Base-by-base conservation (phyloP, 2,797 vertebrate species). In the Muscicapa comitata region DNA sequence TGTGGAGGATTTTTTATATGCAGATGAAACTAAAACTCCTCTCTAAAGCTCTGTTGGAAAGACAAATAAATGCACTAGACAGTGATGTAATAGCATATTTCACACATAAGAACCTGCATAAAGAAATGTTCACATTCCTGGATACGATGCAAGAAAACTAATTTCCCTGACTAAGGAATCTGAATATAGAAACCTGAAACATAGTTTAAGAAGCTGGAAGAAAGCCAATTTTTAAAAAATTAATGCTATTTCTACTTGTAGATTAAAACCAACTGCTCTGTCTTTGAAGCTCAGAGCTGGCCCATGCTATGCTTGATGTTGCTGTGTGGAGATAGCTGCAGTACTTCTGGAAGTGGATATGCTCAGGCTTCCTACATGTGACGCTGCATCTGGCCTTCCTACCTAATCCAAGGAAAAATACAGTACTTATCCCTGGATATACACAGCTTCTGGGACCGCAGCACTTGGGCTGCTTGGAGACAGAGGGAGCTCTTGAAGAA, bases 361-460 rank as follows among this genome's bases (percentile, higher is more conserved):
- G 43, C 37, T 35, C 18, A 55, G 40, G 13, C 5, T 65, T 38
- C 28, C 40, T 72, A 31, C 29, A 12, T 7, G 10, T 2, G 21
- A 50, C 43, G 33, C 16, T 59, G 21, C 43, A 37, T 7, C 12
- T 71, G 23, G 12, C 58, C 10, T 47, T n/a, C 11, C 28, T 14
- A 33, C 26, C 21, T 26, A 42, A 72, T 15, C 31, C 13, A 17
- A 26, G 38, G 35, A 29, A 24, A 51, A 7, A 14, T 0, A 13
- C n/a, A 72, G 28, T 10, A 21, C 28, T 33, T 24, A 29, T n/a
- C 4, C 5, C 18, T 1, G 1, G 29, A 17, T 10, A 12, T 11
- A 14, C 33, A 23, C 40, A 68, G 40, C 79, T 73, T 29, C 55
- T 26, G 35, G 17, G 40, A 62, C 19, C 29, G 19, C 42, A 62